Percentiles rank a stretch among this genome's conserved stretches.
These are phyloP conservation scores for Teleiodes luculella DNA, from an alignment of 2,888 invertebrate genomes.

Conservation along the genomic window DNA sequence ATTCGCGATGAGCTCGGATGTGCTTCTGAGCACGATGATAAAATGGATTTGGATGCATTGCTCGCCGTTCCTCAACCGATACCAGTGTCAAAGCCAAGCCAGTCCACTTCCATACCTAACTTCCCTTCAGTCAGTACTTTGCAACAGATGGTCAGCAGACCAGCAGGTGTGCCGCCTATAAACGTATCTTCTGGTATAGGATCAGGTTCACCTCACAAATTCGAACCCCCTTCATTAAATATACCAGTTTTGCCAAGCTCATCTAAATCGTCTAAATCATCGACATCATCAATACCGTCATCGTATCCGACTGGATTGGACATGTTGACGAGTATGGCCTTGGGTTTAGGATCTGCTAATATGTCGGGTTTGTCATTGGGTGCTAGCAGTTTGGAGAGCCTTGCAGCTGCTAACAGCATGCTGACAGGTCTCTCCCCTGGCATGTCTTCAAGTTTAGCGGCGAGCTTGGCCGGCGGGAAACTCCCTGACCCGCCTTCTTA, in stretches of 20 bases:
- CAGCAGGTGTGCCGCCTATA: slow-evolving; percentile 71
- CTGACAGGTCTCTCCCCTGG: slow-evolving; percentile 62
- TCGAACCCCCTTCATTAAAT: slow-evolving; percentile 76
- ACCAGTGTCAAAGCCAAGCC: slow-evolving; percentile 64
- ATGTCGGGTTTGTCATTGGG: slow-evolving; percentile 61
- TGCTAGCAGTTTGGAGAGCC: slow-evolving; percentile 62
- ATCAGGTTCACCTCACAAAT: slow-evolving; percentile 74
- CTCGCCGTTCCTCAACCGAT: slow-evolving; percentile 79
- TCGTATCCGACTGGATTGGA: slow-evolving; percentile 70
- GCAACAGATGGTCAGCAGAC: slow-evolving; percentile 74
- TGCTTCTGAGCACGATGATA: slow-evolving; percentile 81
- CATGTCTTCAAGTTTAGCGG: slow-evolving; percentile 62
- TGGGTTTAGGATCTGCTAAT: slow-evolving; percentile 65
- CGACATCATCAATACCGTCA: slow-evolving; percentile 72
- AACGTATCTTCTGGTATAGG: slow-evolving; percentile 68
- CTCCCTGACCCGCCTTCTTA: slow-evolving; percentile 70
- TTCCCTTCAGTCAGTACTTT: slow-evolving; percentile 72
- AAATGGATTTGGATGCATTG: slow-evolving; percentile 80
- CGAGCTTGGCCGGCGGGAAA: slow-evolving; percentile 63
- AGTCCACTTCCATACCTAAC: slow-evolving; percentile 57
- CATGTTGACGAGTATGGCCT: slow-evolving; percentile 74
- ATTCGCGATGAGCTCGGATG: slow-evolving; percentile 87
- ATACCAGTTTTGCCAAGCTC: slow-evolving; percentile 80
- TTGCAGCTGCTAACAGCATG: slow-evolving; percentile 75
- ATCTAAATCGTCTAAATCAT: slow-evolving; percentile 78